Evolutionary conservation across 2,113 vertebrate genomes (phyloP).

Genomic region (Crotalus viridis): DNA sequence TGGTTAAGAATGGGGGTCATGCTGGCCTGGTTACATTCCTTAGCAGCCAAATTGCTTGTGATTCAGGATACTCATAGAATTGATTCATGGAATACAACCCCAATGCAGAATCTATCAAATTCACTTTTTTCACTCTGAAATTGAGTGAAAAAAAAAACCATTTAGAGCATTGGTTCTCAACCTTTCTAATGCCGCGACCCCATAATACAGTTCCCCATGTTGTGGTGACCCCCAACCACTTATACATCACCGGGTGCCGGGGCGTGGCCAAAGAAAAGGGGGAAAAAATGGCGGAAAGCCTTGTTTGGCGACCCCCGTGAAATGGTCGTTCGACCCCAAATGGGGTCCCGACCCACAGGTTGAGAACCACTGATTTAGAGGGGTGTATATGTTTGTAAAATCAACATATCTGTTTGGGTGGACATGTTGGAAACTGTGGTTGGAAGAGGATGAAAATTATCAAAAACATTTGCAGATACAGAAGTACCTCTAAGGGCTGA

Average conservation of each 20-base stretch:
- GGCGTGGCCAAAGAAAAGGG: no score
- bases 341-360: no score
- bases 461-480: not conserved
- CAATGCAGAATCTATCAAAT: not conserved
- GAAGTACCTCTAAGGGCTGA: not conserved
- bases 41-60: not conserved
- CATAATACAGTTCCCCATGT: no score
- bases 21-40: not conserved
- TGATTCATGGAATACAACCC: not conserved
- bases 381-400: not conserved
- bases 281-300: not conserved
- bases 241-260: no score
- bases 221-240: no score
- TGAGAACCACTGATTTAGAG: not conserved
- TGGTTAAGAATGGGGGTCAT: not conserved
- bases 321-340: no score
- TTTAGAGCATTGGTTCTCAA: no score
- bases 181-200: no score
- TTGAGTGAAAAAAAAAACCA: not conserved
- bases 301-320: no score
- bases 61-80: not conserved
- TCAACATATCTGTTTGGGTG: not conserved
- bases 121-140: not conserved
- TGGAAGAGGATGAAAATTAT: not conserved
- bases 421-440: not conserved